A percentile compares a stretch with the other conserved stretches of the same genome.
Evolutionary conservation across 2,113 vertebrate genomes (phyloP).

Genomic region (Amblyornis subalaris): DNA sequence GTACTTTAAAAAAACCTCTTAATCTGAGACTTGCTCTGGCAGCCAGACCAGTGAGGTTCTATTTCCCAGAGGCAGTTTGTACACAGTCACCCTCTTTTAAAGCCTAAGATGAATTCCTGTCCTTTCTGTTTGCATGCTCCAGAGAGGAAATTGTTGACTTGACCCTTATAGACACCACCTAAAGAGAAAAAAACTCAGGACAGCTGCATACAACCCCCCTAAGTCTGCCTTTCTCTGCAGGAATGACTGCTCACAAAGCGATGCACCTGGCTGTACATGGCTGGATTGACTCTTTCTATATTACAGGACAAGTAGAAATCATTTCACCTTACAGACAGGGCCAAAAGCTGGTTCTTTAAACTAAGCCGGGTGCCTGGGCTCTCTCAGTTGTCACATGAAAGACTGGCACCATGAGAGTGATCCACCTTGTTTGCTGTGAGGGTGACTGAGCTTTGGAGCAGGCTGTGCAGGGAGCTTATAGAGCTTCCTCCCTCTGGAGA

Average conservation of each 20-base stretch:
- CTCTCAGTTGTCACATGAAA: not conserved
- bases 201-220: not conserved
- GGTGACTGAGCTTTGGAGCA: not conserved
- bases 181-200: not conserved
- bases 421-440: not conserved
- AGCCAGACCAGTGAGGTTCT: not conserved
- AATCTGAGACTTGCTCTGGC: not conserved
- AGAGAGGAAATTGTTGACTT: not conserved
- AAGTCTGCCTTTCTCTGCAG: not conserved
- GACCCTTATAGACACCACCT: not conserved
- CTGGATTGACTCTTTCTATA: not conserved
- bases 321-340: fast-evolving
- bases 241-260: fast-evolving
- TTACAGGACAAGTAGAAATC: fast-evolving
- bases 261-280: not conserved
- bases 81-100: not conserved
- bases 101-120: not conserved
- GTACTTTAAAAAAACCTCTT: not conserved
- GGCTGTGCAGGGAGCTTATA: too few species aligned
- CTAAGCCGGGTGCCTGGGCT: not conserved
- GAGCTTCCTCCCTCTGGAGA: not conserved
- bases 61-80: not conserved
- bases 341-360: not conserved
- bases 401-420: not conserved
- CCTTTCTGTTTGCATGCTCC: not conserved